phyloP scores from a whole-genome alignment of 2,113 vertebrate species.

The Tachysurus fulvidraco region DNA sequence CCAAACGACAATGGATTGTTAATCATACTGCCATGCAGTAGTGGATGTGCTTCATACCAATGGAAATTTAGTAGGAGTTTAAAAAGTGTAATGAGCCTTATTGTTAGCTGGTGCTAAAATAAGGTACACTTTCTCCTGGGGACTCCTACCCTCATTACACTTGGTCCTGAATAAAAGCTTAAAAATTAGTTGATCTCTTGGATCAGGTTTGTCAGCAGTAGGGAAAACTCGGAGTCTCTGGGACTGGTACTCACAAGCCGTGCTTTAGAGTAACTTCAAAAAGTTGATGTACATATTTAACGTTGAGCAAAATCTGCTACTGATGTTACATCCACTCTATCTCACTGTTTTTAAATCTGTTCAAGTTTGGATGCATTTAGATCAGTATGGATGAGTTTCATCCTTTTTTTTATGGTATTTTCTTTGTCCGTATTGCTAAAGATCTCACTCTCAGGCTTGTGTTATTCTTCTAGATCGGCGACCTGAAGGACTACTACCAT shows the following conservation, averaged over 20 bases:
- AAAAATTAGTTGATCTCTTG: not conserved
- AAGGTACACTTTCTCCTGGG: not conserved
- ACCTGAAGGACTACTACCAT: conserved; percentile 96
- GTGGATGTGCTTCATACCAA: not conserved
- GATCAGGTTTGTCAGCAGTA: not conserved
- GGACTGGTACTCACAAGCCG: not conserved
- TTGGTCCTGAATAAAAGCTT: no score
- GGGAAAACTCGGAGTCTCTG: no score
- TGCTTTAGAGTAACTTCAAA: not conserved
- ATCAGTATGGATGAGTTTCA: not conserved
- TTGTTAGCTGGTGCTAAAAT: not conserved
- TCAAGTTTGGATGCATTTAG: not conserved
- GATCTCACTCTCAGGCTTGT: conserved; percentile 26
- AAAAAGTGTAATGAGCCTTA: not conserved
- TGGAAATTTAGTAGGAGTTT: not conserved
- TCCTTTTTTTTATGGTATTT: not conserved
- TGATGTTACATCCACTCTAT: not conserved
- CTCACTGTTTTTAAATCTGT: not conserved
- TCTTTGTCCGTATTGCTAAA: not conserved
- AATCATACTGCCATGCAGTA: not conserved
- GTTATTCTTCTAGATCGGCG: conserved; percentile 83
- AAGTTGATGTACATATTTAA: not conserved
- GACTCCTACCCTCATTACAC: not conserved
- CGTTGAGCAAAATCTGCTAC: not conserved
- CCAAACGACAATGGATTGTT: not conserved